phyloP scores from a whole-genome alignment of 2,113 vertebrate genomes.

The Malurus alboscapulatus region DNA sequence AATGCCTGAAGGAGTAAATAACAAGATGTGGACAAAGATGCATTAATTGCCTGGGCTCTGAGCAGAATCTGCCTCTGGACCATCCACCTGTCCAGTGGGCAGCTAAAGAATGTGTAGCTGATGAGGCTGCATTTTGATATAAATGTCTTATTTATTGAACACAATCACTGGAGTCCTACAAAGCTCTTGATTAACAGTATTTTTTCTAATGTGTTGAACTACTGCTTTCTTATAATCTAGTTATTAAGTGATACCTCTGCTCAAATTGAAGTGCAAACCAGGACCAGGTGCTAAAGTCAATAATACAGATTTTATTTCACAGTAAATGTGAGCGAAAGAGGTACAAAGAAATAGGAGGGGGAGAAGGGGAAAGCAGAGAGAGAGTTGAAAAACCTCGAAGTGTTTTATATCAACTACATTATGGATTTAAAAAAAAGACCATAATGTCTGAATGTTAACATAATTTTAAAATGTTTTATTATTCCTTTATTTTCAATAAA shows the following conservation, averaged over 20 bases:
- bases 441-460: background rate
- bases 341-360: background rate
- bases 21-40: background rate
- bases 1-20: background rate
- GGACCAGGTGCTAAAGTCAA: background rate
- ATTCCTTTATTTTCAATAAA: background rate
- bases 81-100: background rate
- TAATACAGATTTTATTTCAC: background rate
- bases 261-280: background rate
- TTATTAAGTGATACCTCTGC: background rate
- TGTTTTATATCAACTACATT: background rate
- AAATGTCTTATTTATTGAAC: background rate
- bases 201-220: background rate
- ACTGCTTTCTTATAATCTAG: background rate
- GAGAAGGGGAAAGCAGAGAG: background rate
- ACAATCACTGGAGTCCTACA: background rate
- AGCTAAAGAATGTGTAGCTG: background rate
- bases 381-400: background rate
- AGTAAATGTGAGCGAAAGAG: background rate
- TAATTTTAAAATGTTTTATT: background rate
- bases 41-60: background rate
- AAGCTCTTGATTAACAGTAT: background rate
- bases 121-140: background rate
- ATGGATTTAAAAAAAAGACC: background rate
- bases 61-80: background rate